These are phyloP conservation scores for Cantharis flavilabris DNA, from an alignment of 2,888 invertebrate genomes.

Conservation along the genomic window DNA sequence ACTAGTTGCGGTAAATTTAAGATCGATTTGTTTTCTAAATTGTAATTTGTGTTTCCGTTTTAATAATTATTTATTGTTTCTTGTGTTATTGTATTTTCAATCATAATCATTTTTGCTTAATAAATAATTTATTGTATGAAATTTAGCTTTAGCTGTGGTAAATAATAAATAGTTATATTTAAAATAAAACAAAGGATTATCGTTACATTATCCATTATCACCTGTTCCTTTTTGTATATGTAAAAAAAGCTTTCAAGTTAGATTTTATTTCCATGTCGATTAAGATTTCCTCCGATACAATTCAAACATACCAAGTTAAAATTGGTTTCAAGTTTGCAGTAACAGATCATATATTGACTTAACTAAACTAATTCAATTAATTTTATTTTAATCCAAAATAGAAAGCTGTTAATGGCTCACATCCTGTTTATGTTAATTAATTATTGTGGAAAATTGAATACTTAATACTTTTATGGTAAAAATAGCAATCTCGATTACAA, in stretches of 20 bases:
- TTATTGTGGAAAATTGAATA: not conserved
- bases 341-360: not conserved
- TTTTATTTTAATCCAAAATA: not conserved
- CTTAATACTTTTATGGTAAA: not conserved
- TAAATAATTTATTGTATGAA: no score
- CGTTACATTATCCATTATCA: not conserved
- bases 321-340: not conserved
- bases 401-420: not conserved
- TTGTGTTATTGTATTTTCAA: no score
- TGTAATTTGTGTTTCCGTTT: no score
- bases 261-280: not conserved
- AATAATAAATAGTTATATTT: no score
- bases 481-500: not conserved
- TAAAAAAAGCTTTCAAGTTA: not conserved
- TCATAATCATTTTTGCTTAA: no score
- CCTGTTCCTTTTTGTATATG: not conserved
- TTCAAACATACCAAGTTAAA: not conserved
- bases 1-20: no score
- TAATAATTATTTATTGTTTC: no score
- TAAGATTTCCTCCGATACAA: not conserved
- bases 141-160: no score
- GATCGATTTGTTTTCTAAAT: no score
- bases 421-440: slow-evolving; percentile 1
- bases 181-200: no score
- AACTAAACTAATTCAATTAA: not conserved